Conservation (phyloP, 2,113 vertebrate genomes). For the Cricetomys ansorgei region DNA sequence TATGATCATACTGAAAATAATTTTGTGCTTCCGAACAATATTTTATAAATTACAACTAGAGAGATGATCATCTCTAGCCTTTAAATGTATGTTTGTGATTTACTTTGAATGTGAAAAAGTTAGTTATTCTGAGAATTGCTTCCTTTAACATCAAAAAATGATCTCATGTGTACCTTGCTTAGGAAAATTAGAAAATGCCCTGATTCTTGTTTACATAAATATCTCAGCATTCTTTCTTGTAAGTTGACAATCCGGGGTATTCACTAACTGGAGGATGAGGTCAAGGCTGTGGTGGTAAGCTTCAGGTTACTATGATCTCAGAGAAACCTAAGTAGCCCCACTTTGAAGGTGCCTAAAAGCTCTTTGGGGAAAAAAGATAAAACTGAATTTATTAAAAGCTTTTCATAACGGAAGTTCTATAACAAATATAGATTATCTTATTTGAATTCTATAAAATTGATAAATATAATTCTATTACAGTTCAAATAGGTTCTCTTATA, state of each 20-base stretch:
- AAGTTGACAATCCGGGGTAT: not conserved
- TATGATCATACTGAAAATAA: slow-evolving; percentile 14
- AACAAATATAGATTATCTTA: slow-evolving; percentile 47
- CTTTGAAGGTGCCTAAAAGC: not conserved
- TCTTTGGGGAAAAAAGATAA: slow-evolving; percentile 3
- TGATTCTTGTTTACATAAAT: not conserved
- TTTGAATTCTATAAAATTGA: slow-evolving; percentile 42
- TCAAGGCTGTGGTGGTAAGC: slow-evolving; percentile 26
- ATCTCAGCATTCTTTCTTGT: slow-evolving; percentile 15
- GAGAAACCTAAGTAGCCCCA: not conserved
- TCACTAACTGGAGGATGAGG: not conserved
- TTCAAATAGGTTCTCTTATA: not conserved
- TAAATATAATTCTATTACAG: slow-evolving; percentile 21
- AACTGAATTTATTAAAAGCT: slow-evolving; percentile 45
- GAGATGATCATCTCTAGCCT: not conserved
- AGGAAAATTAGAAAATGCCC: slow-evolving; percentile 41
- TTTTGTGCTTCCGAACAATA: not conserved
- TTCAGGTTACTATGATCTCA: not conserved
- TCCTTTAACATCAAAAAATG: slow-evolving; percentile 52
- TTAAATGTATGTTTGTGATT: not conserved
- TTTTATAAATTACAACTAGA: slow-evolving; percentile 27
- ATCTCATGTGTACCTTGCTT: slow-evolving; percentile 3
- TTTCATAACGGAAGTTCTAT: slow-evolving; percentile 46
- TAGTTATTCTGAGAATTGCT: not conserved
- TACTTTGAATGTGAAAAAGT: slow-evolving; percentile 3